These are phyloP conservation scores for Amazona finschi DNA, from an alignment of 2,797 vertebrate genomes.

Conservation along the genomic window DNA sequence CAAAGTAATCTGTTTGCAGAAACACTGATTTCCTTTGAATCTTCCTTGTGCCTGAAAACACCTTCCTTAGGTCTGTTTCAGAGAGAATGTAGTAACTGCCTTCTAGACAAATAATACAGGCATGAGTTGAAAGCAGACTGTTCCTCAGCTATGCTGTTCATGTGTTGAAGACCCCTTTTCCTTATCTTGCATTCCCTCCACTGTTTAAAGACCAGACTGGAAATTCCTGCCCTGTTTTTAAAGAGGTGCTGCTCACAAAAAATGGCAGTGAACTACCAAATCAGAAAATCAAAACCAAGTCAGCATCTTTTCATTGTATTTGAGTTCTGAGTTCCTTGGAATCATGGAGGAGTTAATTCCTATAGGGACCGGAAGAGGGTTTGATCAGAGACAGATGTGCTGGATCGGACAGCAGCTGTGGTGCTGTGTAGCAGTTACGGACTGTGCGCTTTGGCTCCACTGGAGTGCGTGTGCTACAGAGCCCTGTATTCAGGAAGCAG, in stretches of 20 bases:
- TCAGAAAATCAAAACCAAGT: not conserved
- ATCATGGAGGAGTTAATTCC: not conserved
- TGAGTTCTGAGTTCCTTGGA: not conserved
- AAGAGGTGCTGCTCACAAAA: not conserved
- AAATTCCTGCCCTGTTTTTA: not conserved
- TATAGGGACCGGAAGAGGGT: not conserved
- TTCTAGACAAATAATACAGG: not conserved
- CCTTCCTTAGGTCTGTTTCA: not conserved
- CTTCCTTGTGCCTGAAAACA: not conserved
- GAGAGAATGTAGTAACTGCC: not conserved
- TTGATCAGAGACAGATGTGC: not conserved
- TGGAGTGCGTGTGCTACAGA: fast-evolving
- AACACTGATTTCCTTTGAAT: not conserved
- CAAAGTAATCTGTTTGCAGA: not conserved
- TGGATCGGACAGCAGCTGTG: not conserved
- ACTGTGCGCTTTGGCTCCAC: fast-evolving
- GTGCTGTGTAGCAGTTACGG: not conserved
- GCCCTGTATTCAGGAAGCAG: not conserved
- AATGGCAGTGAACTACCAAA: not conserved
- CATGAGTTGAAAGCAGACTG: not conserved
- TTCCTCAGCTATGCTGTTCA: not conserved
- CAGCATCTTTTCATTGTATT: not conserved
- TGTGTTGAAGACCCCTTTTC: not conserved
- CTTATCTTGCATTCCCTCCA: too few species aligned
- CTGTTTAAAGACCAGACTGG: not conserved